Evolutionary conservation across 2,797 vertebrate species (phyloP).

Genomic region (Catharus ustulatus): DNA sequence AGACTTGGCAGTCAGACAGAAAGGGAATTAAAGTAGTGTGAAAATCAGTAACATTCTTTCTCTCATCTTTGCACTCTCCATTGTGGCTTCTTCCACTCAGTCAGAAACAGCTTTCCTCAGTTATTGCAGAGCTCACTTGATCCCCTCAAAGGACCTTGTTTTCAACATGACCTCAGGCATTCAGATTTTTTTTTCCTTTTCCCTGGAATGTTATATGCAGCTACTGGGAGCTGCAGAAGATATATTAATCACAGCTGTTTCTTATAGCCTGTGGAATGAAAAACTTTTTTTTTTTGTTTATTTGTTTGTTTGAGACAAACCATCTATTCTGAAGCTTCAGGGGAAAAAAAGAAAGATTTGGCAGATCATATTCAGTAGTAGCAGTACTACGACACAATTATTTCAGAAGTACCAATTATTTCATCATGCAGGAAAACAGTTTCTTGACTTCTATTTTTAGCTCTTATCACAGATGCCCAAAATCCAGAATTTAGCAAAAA

Average conservation of each 20-base stretch:
- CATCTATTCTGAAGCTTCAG: background rate
- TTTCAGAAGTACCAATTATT: background rate
- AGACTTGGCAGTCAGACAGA: background rate
- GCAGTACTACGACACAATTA: background rate
- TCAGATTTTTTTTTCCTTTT: background rate
- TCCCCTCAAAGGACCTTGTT: background rate
- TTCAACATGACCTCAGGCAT: background rate
- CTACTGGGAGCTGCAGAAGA: background rate
- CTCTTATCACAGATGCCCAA: background rate
- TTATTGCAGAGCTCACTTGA: background rate
- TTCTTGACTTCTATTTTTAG: background rate
- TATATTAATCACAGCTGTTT: slow-evolving; percentile 11
- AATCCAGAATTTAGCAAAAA: background rate
- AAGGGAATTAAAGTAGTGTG: background rate
- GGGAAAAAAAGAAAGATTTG: background rate
- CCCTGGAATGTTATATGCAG: background rate
- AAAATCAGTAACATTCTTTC: background rate
- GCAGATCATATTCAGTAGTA: background rate
- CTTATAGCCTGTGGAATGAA: background rate
- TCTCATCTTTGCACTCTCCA: background rate
- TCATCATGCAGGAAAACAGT: background rate
- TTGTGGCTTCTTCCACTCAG: background rate
- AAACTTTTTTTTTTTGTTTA: background rate
- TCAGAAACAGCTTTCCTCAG: background rate
- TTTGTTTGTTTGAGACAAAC: background rate